Percentiles rank a stretch among this genome's conserved stretches.
Conservation (phyloP, 1,140 invertebrate species). For the Leptopilina clavipes region DNA sequence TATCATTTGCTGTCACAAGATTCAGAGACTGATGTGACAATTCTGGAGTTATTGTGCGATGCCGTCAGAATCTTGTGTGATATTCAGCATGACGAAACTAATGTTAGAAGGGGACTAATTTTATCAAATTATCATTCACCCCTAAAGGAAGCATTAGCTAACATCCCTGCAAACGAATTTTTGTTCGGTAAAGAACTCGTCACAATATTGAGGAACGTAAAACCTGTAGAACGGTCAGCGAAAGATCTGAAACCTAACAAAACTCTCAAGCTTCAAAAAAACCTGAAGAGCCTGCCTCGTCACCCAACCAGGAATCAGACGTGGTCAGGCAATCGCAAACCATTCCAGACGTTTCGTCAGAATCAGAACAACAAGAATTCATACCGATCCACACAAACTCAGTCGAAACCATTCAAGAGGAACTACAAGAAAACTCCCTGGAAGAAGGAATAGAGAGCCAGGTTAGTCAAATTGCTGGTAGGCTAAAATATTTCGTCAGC, state of each 20-base stretch:
- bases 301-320: neutral
- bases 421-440: neutral
- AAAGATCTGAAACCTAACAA: neutral
- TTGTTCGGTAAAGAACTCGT: neutral
- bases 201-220: neutral
- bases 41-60: constrained; percentile 1
- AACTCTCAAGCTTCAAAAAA: neutral
- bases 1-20: neutral
- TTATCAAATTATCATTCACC: neutral
- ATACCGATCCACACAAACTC: neutral
- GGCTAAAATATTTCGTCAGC: neutral
- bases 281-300: neutral
- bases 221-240: neutral
- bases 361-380: neutral
- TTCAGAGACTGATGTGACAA: neutral
- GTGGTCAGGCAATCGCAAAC: neutral
- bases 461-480: neutral
- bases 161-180: neutral
- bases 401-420: neutral
- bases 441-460: neutral
- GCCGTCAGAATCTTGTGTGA: neutral
- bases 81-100: neutral
- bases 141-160: neutral
- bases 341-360: neutral
- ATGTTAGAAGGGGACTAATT: neutral